Percentiles rank a stretch among this genome's conserved stretches.
These are phyloP conservation scores for Bungarus multicinctus DNA, from an alignment of 2,113 vertebrate species.

Conservation along the genomic window DNA sequence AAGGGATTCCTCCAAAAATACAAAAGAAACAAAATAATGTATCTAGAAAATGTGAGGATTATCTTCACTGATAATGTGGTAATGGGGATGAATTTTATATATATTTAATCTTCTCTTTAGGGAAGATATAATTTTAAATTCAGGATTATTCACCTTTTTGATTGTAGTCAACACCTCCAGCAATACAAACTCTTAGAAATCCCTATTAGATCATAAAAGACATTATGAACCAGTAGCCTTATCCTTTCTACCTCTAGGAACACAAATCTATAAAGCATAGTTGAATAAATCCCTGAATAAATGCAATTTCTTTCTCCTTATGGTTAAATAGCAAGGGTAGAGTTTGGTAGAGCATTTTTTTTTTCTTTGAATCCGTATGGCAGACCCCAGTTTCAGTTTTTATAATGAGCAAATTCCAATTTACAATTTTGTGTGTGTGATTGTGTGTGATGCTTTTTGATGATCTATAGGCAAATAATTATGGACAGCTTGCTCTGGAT, in stretches of 20 bases:
- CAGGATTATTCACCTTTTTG: background rate
- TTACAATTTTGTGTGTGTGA: background rate
- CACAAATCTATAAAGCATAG: background rate
- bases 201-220: background rate
- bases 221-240: background rate
- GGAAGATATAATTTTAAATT: background rate
- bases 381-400: background rate
- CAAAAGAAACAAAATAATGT: background rate
- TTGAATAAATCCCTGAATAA: background rate
- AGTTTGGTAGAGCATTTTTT: background rate
- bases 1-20: background rate
- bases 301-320: background rate
- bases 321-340: background rate
- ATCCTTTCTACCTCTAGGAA: background rate
- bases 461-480: constrained; percentile 13
- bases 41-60: background rate
- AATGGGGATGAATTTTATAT: background rate
- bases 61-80: background rate
- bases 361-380: background rate
- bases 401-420: background rate
- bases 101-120: background rate
- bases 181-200: background rate
- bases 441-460: background rate
- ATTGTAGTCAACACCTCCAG: background rate
- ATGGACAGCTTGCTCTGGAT: background rate